Evolutionary conservation across 2,113 vertebrate genomes (phyloP).

Genomic region (Sula dactylatra): DNA sequence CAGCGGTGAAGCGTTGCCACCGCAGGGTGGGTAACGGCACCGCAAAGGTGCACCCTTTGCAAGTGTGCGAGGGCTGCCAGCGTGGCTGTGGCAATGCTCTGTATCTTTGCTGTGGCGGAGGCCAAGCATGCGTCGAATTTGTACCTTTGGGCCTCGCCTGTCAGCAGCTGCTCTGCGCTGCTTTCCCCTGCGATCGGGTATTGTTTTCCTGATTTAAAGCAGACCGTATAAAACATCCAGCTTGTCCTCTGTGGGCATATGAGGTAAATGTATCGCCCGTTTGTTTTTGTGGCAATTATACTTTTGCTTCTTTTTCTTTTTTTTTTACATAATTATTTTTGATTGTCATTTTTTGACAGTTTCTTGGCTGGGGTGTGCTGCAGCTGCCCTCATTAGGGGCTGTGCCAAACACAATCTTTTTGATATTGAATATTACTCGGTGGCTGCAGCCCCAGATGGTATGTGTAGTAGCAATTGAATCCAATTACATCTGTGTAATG

Average conservation of each 20-base stretch:
- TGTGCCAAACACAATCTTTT: conserved; percentile 4
- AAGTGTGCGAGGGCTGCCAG: background rate
- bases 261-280: background rate
- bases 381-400: conserved; percentile 44
- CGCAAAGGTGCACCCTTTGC: background rate
- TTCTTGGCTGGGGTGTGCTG: background rate
- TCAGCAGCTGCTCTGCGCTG: background rate
- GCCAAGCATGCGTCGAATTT: background rate
- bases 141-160: background rate
- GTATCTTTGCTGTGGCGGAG: background rate
- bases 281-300: background rate
- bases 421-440: background rate
- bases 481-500: background rate
- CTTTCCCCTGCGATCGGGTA: background rate
- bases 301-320: background rate
- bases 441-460: conserved; percentile 21
- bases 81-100: accelerated
- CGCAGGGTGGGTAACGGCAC: background rate
- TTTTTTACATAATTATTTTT: background rate
- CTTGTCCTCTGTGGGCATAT: background rate
- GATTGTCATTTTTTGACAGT: background rate
- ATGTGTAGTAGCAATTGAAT: background rate
- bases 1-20: accelerated
- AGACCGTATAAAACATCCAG: background rate
- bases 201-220: background rate